Conservation (phyloP, 30 jellyfish, hydroid and myxozoan species). For the Turritopsis dohrnii region DNA sequence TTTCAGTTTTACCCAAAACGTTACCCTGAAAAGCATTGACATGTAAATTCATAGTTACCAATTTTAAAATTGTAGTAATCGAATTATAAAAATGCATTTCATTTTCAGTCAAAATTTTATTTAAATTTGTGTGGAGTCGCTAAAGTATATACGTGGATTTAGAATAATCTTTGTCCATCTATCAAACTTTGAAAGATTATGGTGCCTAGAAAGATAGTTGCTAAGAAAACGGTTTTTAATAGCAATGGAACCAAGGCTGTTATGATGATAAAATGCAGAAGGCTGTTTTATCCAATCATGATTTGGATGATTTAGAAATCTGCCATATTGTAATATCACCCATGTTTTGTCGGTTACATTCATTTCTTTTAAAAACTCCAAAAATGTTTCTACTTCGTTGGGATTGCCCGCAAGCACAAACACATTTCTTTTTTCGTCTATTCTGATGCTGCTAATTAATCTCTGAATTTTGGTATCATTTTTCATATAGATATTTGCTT, state of each 20-base stretch:
- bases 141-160: too few relatives aligned
- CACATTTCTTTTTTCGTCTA: background rate
- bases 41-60: background rate
- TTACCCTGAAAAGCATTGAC: too few relatives aligned
- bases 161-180: background rate
- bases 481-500: background rate
- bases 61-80: too few relatives aligned
- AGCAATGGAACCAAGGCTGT: background rate
- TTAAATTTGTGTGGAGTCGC: background rate
- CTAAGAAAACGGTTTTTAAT: too few relatives aligned
- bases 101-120: background rate
- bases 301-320: background rate
- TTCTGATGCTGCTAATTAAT: too few relatives aligned
- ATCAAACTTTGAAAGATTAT: background rate
- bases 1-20: too few relatives aligned
- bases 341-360: background rate
- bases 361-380: background rate
- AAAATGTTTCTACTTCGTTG: too few relatives aligned
- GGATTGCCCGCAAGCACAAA: background rate
- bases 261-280: background rate
- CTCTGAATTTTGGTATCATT: background rate
- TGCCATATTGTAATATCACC: background rate
- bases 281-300: background rate
- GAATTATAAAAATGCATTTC: background rate
- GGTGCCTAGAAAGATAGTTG: background rate